phyloP scores from a whole-genome alignment of 1,140 invertebrate genomes.

The Frieseomelitta varia region DNA sequence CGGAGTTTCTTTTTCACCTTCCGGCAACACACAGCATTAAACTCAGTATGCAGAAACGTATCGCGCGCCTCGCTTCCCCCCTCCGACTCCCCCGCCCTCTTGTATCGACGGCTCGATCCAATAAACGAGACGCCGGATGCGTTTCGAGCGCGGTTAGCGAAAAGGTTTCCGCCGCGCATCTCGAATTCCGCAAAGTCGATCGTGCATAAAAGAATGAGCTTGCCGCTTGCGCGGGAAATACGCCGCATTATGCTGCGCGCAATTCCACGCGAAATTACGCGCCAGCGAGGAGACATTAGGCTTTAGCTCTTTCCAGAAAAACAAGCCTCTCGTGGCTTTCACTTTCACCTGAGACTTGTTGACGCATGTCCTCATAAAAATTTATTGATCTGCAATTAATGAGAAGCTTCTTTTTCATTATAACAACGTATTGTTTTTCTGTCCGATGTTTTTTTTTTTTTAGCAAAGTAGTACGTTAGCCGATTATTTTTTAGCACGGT shows the following conservation, averaged over 20 bases:
- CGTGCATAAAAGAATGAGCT: conserved; percentile 45
- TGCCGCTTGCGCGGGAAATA: not conserved
- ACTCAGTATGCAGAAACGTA: conserved; percentile 52
- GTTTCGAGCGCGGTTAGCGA: conserved; percentile 19
- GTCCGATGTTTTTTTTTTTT: no score
- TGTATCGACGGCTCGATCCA: conserved; percentile 30
- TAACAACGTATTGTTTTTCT: no score
- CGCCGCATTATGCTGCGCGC: not conserved
- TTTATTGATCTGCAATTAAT: no score
- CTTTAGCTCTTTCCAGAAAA: not conserved
- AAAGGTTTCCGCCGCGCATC: conserved; percentile 15
- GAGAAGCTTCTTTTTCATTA: no score
- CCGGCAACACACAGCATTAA: conserved; percentile 38
- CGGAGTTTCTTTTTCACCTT: not conserved
- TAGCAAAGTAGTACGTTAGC: no score
- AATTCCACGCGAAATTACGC: no score
- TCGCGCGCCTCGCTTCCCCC: not conserved
- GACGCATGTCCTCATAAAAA: no score
- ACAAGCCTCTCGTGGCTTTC: no score
- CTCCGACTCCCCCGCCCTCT: no score
- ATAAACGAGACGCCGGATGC: conserved; percentile 36
- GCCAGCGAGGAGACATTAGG: not conserved
- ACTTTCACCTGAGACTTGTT: not conserved
- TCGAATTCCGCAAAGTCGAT: conserved; percentile 34
- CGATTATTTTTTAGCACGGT: no score